Percentiles rank a stretch among this genome's conserved stretches.
These are phyloP conservation scores for Edolisoma coerulescens DNA, from an alignment of 2,113 vertebrate genomes.

Conservation along the genomic window DNA sequence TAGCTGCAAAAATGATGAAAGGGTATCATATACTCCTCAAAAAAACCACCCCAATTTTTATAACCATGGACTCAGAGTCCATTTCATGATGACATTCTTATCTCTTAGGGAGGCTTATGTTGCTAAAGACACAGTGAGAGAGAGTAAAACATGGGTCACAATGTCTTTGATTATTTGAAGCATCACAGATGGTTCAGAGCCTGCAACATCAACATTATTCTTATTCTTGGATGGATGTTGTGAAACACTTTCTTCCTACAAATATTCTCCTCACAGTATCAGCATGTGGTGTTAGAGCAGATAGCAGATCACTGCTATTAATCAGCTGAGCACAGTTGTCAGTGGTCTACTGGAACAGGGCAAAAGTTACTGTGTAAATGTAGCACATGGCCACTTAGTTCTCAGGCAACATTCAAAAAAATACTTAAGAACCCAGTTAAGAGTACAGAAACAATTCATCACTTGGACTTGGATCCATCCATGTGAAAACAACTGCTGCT, in stretches of 20 bases:
- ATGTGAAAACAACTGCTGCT: background rate
- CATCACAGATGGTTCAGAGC: background rate
- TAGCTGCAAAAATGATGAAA: background rate
- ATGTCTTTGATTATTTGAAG: background rate
- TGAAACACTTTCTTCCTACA: background rate
- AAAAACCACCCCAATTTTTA: background rate
- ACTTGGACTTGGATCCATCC: background rate
- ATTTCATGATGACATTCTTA: background rate
- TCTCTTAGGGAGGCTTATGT: background rate
- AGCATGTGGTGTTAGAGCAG: background rate
- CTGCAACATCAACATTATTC: background rate
- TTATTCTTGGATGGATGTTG: background rate
- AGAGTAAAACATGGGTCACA: background rate
- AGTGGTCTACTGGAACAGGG: background rate
- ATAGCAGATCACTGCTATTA: background rate
- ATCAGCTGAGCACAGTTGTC: background rate
- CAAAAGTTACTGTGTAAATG: background rate
- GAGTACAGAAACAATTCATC: background rate
- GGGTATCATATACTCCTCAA: background rate
- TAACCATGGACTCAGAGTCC: background rate
- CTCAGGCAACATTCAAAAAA: background rate
- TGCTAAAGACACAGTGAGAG: background rate
- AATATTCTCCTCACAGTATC: background rate
- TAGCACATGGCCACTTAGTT: background rate
- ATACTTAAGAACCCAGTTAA: background rate